Base-by-base conservation (phyloP, 2,797 vertebrate genomes). In the Pseudochaenichthys georgianus region DNA sequence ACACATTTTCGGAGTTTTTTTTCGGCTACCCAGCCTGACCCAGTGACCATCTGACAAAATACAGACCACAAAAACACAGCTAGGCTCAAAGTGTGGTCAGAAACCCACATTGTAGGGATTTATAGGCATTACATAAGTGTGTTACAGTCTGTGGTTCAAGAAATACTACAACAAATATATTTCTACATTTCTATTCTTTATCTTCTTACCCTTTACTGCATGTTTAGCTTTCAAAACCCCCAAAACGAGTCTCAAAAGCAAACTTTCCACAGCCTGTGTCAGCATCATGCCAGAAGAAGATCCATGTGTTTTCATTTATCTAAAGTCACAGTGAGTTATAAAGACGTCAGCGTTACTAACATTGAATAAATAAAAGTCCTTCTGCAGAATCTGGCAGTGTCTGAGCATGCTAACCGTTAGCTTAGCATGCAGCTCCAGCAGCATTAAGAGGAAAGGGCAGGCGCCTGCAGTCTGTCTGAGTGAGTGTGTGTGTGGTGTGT, bases 381-480 rank as follows among this genome's bases (percentile, higher is more conserved):
- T 9, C 34, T 9, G 34, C 34, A 38, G 34, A 38, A 38, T 38
- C 34, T 38, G 34, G 34, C 34, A 38, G 34, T 38, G 6, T 38
- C 34, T 6, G 34, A 6, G 6, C 34, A 38, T 38, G 34, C 34
- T 38, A 38, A 38, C 34, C 34, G 34, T 67, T 52, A 31, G 42
- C 50, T 1, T 50, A 46, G 60, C n/a, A 16, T 46, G 64, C 38
- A 60, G 69, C 31, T 13, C 13, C 53, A 1, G 4, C 69, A 16
- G 52, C 1, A 13, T 11, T 51, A 34, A 38, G 34, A 38, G 34
- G n/a, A 8, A 3, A 57, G 66, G 9, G 62, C 9, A 7, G 82
- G 84, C 74, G 86, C 88, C 83, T 70, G 69, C 53, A 50, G 78
- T 85, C 84, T 82, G 78, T 10, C 45, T 47, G 17, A 5, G 61